These are phyloP conservation scores for Tanaodytes sp. DNA, from an alignment of 2,888 invertebrate species.

Conservation along the genomic window DNA sequence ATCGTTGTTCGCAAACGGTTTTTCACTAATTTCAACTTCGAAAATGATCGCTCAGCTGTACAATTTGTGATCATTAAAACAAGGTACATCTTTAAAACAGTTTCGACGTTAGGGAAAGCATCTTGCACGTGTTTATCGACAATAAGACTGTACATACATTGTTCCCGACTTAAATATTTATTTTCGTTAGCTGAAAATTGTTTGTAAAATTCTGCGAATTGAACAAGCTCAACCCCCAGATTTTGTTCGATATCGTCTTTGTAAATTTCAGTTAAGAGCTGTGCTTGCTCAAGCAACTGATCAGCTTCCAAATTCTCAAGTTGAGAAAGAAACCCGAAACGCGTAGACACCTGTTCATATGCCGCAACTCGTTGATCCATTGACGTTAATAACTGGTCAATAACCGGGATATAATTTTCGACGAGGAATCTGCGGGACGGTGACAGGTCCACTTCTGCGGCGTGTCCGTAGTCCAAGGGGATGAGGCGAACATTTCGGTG, in stretches of 20 bases:
- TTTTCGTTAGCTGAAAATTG: slow-evolving; percentile 16
- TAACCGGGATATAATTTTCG: slow-evolving; percentile 35
- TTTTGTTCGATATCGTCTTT: slow-evolving; percentile 39
- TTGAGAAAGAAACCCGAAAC: slow-evolving; percentile 15
- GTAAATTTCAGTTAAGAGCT: slow-evolving; percentile 18
- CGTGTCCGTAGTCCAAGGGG: slow-evolving; percentile 34
- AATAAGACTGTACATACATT: slow-evolving; percentile 35
- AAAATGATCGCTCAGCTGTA: slow-evolving; percentile 33
- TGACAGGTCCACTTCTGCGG: slow-evolving; percentile 22
- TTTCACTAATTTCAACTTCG: slow-evolving; percentile 43
- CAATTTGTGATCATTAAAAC: slow-evolving; percentile 42
- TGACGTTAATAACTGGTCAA: slow-evolving; percentile 34
- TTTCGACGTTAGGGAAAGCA: slow-evolving; percentile 42
- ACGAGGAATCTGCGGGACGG: slow-evolving; percentile 28
- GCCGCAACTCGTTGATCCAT: slow-evolving; percentile 24
- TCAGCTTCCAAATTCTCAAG: slow-evolving; percentile 16
- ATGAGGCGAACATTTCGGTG: slow-evolving; percentile 33
- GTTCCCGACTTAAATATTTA: slow-evolving; percentile 18
- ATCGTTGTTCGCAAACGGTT: slow-evolving; percentile 37
- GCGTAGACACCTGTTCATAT: slow-evolving; percentile 21
- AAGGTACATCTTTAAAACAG: slow-evolving; percentile 35
- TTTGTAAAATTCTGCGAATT: slow-evolving; percentile 32
- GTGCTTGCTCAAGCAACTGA: slow-evolving; percentile 19
- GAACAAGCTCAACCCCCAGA: slow-evolving; percentile 36
- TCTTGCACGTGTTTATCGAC: slow-evolving; percentile 35